A percentile compares a stretch with the other conserved stretches of the same genome.
Evolutionary conservation across 1,140 invertebrate species (phyloP).

Genomic region (Micrasema longulum): DNA sequence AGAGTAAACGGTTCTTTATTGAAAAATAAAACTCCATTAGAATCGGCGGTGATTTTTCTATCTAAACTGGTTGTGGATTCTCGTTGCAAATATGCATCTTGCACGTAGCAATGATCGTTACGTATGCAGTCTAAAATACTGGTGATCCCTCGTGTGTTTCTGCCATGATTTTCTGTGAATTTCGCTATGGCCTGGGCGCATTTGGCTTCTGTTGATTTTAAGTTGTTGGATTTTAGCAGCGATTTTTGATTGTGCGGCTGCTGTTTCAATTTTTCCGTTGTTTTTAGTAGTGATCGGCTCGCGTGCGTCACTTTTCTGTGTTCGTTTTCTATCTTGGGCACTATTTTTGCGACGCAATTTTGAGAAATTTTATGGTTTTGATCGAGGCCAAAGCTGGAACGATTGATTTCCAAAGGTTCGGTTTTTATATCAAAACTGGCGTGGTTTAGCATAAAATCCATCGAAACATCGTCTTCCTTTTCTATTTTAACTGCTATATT

Average conservation of each 20-base stretch:
- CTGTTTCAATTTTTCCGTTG: not conserved
- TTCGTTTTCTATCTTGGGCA: constrained; percentile 3
- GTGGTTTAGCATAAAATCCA: too few species aligned
- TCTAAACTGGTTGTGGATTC: too few species aligned
- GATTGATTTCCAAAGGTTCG: constrained; percentile 3
- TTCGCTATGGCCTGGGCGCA: too few species aligned
- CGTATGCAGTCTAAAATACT: constrained; percentile 10
- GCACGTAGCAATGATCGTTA: constrained; percentile 29
- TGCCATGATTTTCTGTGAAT: too few species aligned
- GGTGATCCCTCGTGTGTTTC: not conserved
- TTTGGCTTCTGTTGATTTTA: not conserved
- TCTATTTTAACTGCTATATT: constrained; percentile 10
- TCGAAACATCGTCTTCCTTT: not conserved
- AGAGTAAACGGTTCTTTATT: not conserved
- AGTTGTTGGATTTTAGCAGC: constrained; percentile 14
- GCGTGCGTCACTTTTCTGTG: constrained; percentile 21
- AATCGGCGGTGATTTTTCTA: not conserved
- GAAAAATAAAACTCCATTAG: not conserved
- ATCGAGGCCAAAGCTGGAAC: not conserved
- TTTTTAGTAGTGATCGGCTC: constrained; percentile 14
- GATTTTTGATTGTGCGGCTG: constrained; percentile 11
- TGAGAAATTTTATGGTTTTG: not conserved
- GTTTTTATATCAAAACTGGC: constrained; percentile 7
- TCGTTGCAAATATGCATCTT: constrained; percentile 17
- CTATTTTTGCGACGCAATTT: not conserved